Conservation (phyloP, 1,140 invertebrate species). For the Polypedilum vanderplanki region DNA sequence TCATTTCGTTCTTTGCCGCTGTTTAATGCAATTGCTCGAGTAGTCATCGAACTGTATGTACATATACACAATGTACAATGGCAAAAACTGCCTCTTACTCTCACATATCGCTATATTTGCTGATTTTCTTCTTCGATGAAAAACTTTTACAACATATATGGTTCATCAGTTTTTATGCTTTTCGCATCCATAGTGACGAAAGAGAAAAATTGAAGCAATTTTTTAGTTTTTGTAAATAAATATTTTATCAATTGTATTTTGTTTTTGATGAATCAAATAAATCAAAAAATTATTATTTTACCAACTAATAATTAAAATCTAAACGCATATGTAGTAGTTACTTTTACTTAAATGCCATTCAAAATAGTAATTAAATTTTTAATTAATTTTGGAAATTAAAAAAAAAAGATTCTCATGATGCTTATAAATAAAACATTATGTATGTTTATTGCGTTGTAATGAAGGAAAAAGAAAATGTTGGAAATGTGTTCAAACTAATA, state of each 20-base stretch:
- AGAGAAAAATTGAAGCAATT: not conserved
- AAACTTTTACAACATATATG: not conserved
- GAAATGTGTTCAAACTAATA: too few relatives aligned
- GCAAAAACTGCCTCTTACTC: not conserved
- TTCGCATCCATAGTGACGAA: conserved; percentile 10
- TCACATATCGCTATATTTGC: not conserved
- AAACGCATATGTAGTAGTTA: too few relatives aligned
- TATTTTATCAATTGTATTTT: not conserved
- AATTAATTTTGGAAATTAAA: too few relatives aligned
- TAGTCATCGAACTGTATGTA: conserved; percentile 2
- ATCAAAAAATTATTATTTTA: too few relatives aligned
- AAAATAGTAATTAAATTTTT: too few relatives aligned
- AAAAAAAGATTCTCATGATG: too few relatives aligned
- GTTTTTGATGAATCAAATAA: not conserved
- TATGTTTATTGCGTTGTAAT: too few relatives aligned
- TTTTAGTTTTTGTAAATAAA: not conserved
- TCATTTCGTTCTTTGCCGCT: conserved; percentile 14
- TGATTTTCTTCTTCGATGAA: not conserved
- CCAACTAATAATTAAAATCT: too few relatives aligned
- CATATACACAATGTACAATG: not conserved
- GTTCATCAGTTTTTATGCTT: conserved; percentile 14
- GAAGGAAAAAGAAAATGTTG: too few relatives aligned
- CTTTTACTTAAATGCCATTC: too few relatives aligned
- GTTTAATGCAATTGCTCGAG: not conserved
- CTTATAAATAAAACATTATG: too few relatives aligned